A percentile compares a stretch with the other conserved stretches of the same genome.
Conservation (phyloP, 2,797 vertebrate genomes). For the Chelidonichthys spinosus region DNA sequence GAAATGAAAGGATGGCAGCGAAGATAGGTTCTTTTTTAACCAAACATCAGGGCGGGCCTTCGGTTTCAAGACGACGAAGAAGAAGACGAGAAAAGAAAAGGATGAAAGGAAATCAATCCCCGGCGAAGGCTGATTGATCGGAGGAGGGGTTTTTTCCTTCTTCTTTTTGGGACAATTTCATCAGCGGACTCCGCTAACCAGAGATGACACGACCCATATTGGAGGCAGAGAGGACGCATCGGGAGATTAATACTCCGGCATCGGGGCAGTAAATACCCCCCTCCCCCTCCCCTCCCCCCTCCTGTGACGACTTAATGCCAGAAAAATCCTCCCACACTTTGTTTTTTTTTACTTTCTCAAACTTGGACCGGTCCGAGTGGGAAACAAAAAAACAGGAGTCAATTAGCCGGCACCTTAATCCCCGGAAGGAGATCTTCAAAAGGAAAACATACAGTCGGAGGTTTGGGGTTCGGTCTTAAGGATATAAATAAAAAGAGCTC, state of each 20-base stretch:
- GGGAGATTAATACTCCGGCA: slow-evolving; percentile 81
- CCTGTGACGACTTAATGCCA: slow-evolving; percentile 79
- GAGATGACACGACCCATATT: slow-evolving; percentile 80
- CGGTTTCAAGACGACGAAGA: slow-evolving; percentile 62
- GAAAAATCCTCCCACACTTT: slow-evolving; percentile 75
- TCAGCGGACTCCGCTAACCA: slow-evolving; percentile 81
- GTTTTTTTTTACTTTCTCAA: slow-evolving; percentile 65
- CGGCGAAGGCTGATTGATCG: slow-evolving; percentile 79
- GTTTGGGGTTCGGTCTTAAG: slow-evolving; percentile 75
- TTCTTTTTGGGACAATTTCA: slow-evolving; percentile 80
- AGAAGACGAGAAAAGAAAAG: slow-evolving; percentile 75
- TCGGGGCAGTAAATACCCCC: slow-evolving; percentile 77
- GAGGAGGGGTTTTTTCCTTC: slow-evolving; percentile 54
- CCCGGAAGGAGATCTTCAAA: slow-evolving; percentile 74
- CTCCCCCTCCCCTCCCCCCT: slow-evolving; percentile 52
- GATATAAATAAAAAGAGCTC: slow-evolving; percentile 75
- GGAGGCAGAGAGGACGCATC: slow-evolving; percentile 62
- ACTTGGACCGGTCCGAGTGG: slow-evolving; percentile 69
- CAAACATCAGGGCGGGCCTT: slow-evolving; percentile 64
- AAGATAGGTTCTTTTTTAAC: slow-evolving; percentile 46
- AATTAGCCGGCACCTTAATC: slow-evolving; percentile 79
- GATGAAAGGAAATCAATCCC: slow-evolving; percentile 82
- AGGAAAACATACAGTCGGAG: slow-evolving; percentile 71
- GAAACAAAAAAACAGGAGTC: slow-evolving; percentile 69
- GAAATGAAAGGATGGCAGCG: background rate